Conservation (phyloP, 2,113 vertebrate genomes). For the Piprites chloris region DNA sequence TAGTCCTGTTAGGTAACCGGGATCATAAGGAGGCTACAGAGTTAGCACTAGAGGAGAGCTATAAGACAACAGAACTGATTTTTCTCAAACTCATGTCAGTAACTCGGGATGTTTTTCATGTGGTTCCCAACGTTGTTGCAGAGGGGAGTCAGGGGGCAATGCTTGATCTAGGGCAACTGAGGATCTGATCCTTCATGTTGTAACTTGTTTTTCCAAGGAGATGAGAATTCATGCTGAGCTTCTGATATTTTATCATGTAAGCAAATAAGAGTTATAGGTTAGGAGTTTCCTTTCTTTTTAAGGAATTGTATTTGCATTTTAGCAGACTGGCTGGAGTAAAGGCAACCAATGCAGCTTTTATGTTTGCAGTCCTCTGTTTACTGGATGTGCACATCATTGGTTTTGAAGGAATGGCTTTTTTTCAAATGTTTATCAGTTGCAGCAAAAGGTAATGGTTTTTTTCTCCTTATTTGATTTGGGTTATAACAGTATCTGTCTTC, state of each 20-base stretch:
- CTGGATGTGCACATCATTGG: neutral
- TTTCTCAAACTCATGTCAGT: neutral
- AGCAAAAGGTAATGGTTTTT: neutral
- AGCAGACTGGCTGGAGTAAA: neutral
- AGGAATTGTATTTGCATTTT: neutral
- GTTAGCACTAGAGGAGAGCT: neutral
- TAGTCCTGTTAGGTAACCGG: neutral
- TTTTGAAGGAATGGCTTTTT: neutral
- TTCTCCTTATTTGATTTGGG: neutral
- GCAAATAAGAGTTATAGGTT: neutral
- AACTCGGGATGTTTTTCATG: neutral
- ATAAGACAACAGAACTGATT: neutral
- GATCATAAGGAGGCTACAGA: neutral
- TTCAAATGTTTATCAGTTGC: neutral
- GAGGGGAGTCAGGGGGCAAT: neutral
- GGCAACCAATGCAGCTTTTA: neutral
- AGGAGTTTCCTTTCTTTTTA: neutral
- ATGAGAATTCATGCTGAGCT: neutral
- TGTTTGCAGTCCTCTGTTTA: neutral
- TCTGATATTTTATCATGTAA: neutral
- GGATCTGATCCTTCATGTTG: neutral
- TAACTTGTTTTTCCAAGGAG: neutral
- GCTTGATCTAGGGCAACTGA: neutral
- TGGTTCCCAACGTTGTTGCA: neutral
- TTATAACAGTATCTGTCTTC: neutral